These are phyloP conservation scores for Bombus pascuorum DNA, from an alignment of 1,140 invertebrate genomes.

Conservation along the genomic window DNA sequence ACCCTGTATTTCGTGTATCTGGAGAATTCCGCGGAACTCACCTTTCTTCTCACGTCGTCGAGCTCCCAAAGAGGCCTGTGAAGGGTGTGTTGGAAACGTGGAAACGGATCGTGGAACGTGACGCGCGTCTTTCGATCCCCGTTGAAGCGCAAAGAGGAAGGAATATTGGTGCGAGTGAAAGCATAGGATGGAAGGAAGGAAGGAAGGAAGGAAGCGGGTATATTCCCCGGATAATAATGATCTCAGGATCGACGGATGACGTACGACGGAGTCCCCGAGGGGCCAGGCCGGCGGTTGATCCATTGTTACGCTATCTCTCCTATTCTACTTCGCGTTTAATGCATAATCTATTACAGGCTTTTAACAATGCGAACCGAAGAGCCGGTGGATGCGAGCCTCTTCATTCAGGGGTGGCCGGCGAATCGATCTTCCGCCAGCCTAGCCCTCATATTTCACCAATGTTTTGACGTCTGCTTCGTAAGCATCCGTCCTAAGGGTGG, in stretches of 20 bases:
- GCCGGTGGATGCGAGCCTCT: slow-evolving; percentile 49
- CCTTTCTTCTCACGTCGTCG: slow-evolving; percentile 19
- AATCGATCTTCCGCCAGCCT: slow-evolving; percentile 75
- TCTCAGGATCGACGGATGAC: slow-evolving; percentile 74
- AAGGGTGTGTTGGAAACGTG: slow-evolving; percentile 5
- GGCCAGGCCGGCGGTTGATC: slow-evolving; percentile 70
- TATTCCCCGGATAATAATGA: slow-evolving; percentile 64
- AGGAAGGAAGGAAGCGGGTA: slow-evolving; percentile 5
- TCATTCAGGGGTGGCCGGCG: slow-evolving; percentile 60
- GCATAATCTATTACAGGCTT: slow-evolving; percentile 82
- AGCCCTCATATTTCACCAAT: slow-evolving; percentile 79
- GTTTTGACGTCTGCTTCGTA: slow-evolving; percentile 78
- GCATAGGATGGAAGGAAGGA: neutral
- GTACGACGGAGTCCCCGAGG: slow-evolving; percentile 73
- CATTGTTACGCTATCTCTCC: slow-evolving; percentile 78
- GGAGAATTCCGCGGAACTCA: neutral
- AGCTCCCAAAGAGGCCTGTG: too few relatives aligned
- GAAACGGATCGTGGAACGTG: slow-evolving; percentile 46
- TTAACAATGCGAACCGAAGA: slow-evolving; percentile 77
- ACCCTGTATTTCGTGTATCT: too few relatives aligned
- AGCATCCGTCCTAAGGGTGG: slow-evolving; percentile 68
- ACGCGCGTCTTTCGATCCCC: slow-evolving; percentile 47
- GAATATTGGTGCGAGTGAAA: neutral
- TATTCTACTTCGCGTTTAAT: slow-evolving; percentile 77
- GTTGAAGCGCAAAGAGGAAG: neutral